phyloP scores from a whole-genome alignment of 2,113 vertebrate species.

The Rhynchopsitta pachyrhyncha region DNA sequence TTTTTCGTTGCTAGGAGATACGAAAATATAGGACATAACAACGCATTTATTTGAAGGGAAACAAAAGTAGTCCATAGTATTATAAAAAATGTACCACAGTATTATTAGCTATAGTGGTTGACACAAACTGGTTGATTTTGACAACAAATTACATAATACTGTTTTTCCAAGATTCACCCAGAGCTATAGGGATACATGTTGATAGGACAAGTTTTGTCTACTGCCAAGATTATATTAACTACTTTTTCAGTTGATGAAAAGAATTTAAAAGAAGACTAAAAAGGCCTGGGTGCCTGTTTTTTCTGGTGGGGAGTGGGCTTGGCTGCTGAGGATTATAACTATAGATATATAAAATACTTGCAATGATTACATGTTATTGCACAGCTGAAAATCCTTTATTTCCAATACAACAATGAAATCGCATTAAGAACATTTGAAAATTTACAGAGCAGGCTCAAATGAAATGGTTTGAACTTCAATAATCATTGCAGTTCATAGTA shows the following conservation, averaged over 20 bases:
- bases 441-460: neutral
- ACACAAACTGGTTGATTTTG: neutral
- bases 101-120: neutral
- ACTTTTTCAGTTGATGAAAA: neutral
- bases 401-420: neutral
- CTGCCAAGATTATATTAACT: neutral
- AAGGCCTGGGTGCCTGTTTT: neutral
- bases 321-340: neutral
- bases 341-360: neutral
- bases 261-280: neutral
- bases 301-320: neutral
- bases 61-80: neutral
- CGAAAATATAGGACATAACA: slow-evolving; percentile 15
- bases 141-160: neutral
- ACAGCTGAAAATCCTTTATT: neutral
- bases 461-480: neutral
- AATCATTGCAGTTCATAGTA: neutral
- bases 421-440: neutral
- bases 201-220: neutral
- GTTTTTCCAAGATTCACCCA: neutral
- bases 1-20: neutral
- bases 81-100: neutral
- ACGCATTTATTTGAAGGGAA: neutral
- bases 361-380: neutral
- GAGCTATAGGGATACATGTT: neutral